Conservation (phyloP, 2,888 invertebrate genomes). For the Piscicola geometra region DNA sequence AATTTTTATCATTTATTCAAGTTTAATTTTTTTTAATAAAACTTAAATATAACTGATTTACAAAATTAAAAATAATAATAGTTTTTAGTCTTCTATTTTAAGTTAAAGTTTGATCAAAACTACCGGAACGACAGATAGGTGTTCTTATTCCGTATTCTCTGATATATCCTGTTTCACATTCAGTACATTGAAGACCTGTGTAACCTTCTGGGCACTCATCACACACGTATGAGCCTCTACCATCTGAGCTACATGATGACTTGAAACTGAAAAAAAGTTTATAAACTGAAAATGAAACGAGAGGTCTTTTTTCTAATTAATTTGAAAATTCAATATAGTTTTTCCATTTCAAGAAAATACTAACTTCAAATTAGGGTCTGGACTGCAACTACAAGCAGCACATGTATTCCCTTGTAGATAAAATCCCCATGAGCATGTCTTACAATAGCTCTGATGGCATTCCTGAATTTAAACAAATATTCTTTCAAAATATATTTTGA, state of each 20-base stretch:
- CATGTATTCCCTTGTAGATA: not conserved
- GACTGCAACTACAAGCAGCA: not conserved
- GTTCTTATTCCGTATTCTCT: not conserved
- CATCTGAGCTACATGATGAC: not conserved
- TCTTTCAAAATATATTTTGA: too few relatives aligned
- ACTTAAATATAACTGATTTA: too few relatives aligned
- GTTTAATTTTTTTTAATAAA: too few relatives aligned
- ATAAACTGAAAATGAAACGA: not conserved
- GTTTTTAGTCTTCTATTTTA: too few relatives aligned
- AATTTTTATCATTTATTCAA: too few relatives aligned
- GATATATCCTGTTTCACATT: not conserved
- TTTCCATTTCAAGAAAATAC: too few relatives aligned
- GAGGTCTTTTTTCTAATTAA: too few relatives aligned
- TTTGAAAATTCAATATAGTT: too few relatives aligned
- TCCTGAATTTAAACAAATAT: not conserved
- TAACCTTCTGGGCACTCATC: slow-evolving; percentile 1
- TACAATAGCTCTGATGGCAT: not conserved
- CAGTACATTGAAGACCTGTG: not conserved
- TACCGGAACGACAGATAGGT: too few relatives aligned
- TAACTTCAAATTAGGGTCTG: not conserved
- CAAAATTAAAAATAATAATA: too few relatives aligned
- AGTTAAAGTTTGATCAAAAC: too few relatives aligned
- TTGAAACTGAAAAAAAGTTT: not conserved
- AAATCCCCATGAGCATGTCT: not conserved
- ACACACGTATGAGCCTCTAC: slow-evolving; percentile 2